A percentile compares a stretch with the other conserved stretches of the same genome.
These are phyloP conservation scores for Remorina albescens DNA, from an alignment of 2,797 vertebrate genomes.

Conservation along the genomic window DNA sequence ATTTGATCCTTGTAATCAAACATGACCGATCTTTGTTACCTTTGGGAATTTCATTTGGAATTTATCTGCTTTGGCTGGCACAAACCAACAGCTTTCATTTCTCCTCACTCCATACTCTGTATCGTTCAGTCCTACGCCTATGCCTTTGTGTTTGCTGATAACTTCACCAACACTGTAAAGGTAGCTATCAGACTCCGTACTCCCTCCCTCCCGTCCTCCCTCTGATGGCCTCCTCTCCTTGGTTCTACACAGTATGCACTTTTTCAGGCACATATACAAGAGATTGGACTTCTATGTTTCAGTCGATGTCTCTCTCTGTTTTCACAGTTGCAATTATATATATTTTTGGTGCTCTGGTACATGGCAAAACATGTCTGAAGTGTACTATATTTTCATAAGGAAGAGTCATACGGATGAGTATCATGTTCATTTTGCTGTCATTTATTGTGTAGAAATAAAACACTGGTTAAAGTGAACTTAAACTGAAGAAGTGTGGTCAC, in stretches of 20 bases:
- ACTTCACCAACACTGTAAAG: constrained; percentile 78
- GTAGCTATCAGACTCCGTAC: constrained; percentile 59
- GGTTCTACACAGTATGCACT: constrained; percentile 79
- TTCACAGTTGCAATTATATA: constrained; percentile 80
- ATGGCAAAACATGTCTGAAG: constrained; percentile 81
- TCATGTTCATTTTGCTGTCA: constrained; percentile 86
- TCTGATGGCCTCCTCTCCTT: constrained; percentile 69
- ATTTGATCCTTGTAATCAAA: constrained; percentile 55
- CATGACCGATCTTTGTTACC: constrained; percentile 44
- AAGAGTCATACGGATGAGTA: constrained; percentile 81
- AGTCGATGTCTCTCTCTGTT: constrained; percentile 71
- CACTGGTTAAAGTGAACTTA: constrained; percentile 83
- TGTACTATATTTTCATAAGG: constrained; percentile 85
- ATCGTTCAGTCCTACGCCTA: constrained; percentile 53
- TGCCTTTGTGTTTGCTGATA: constrained; percentile 68
- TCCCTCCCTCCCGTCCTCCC: constrained; percentile 41
- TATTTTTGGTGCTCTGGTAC: constrained; percentile 84
- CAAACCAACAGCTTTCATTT: constrained; percentile 46
- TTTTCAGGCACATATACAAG: constrained; percentile 83
- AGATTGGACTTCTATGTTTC: constrained; percentile 75
- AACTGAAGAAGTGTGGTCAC: constrained; percentile 43
- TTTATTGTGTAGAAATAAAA: constrained; percentile 89
- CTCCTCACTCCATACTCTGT: constrained; percentile 50
- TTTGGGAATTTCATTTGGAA: constrained; percentile 37
- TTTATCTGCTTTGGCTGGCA: constrained; percentile 43